phyloP scores from a whole-genome alignment of 2,888 invertebrate species.

The Coleophora flavipennella region DNA sequence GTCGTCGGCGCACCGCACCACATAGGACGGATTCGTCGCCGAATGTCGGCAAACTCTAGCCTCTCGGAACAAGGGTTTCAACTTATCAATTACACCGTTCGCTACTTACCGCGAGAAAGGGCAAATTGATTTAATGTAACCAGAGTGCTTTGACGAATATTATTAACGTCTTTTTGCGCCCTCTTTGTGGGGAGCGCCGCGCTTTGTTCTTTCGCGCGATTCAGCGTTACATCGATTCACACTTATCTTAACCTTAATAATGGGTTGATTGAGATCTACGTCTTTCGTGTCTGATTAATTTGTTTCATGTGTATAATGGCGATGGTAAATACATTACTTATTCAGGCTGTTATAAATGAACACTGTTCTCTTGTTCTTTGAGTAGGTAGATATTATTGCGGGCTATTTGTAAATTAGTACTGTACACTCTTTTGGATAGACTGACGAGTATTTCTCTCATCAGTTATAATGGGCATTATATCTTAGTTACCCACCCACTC shows the following conservation, averaged over 20 bases:
- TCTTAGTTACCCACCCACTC: no score
- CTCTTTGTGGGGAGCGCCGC: slow-evolving; percentile 50
- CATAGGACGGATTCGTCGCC: slow-evolving; percentile 8
- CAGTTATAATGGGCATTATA: no score
- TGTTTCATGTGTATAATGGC: no score
- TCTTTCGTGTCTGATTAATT: neutral
- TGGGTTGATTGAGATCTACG: slow-evolving; percentile 15
- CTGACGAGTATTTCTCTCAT: no score
- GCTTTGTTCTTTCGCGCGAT: slow-evolving; percentile 66
- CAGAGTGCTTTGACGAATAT: slow-evolving; percentile 74
- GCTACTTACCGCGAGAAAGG: slow-evolving; percentile 73
- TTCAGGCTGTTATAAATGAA: no score
- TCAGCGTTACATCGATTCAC: slow-evolving; percentile 63
- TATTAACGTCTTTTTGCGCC: slow-evolving; percentile 72
- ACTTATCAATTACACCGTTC: slow-evolving; percentile 73
- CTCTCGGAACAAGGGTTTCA: slow-evolving; percentile 70
- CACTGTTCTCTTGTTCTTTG: no score
- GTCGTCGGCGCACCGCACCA: slow-evolving; percentile 8
- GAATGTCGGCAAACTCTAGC: slow-evolving; percentile 52
- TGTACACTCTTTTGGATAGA: no score
- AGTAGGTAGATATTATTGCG: no score
- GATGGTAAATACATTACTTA: no score
- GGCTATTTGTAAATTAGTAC: no score
- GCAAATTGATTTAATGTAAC: slow-evolving; percentile 74
- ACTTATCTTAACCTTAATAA: slow-evolving; percentile 49